These are phyloP conservation scores for Galerucella nymphaeae DNA, from an alignment of 2,888 invertebrate genomes.

Conservation along the genomic window DNA sequence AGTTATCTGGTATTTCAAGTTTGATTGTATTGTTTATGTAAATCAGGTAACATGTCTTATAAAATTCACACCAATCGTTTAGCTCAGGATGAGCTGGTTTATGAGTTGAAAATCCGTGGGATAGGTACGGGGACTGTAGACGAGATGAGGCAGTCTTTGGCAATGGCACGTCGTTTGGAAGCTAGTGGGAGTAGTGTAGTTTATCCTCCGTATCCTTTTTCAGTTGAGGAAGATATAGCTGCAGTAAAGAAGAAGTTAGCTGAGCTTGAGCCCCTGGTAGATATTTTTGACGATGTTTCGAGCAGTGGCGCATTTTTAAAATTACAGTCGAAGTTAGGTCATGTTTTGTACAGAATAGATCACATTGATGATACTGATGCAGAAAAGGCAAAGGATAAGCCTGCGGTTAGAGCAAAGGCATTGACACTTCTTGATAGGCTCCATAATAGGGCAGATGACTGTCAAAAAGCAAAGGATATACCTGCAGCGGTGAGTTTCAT, in stretches of 20 bases:
- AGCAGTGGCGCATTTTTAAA: background rate
- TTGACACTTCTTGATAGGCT: background rate
- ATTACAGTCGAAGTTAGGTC: slow-evolving; percentile 9
- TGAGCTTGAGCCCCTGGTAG: background rate
- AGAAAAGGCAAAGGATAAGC: background rate
- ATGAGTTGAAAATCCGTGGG: too few relatives aligned
- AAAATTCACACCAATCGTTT: too few relatives aligned
- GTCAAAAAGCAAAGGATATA: background rate
- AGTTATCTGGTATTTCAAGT: too few relatives aligned
- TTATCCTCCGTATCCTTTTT: slow-evolving; percentile 9
- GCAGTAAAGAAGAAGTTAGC: background rate
- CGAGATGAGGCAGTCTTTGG: too few relatives aligned
- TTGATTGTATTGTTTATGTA: too few relatives aligned
- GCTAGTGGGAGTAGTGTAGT: background rate
- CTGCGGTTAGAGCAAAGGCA: background rate
- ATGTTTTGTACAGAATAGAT: background rate
- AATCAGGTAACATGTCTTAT: too few relatives aligned
- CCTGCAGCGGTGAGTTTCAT: too few relatives aligned
- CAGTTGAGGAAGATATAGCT: background rate
- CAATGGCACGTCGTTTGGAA: background rate
- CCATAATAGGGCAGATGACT: background rate
- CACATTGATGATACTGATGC: background rate
- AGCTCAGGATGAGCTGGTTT: too few relatives aligned
- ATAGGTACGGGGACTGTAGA: too few relatives aligned
- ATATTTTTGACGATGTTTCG: background rate